A percentile compares a stretch with the other conserved stretches of the same genome.
Evolutionary conservation across 2,113 vertebrate species (phyloP).

Genomic region (Verasper variegatus): DNA sequence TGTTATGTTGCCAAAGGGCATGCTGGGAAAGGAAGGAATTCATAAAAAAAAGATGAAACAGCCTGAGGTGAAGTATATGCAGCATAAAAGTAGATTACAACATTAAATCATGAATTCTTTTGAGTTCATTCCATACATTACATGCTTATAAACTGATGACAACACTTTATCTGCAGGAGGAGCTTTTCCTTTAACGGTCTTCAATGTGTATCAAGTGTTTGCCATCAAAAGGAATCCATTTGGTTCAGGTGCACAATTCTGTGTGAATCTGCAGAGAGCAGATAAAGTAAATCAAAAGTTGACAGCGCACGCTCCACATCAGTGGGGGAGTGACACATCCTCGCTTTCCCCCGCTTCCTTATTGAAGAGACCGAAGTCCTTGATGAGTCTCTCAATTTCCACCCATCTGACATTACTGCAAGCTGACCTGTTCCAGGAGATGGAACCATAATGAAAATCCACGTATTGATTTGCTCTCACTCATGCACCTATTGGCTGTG

Average conservation of each 20-base stretch:
- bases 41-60: background rate
- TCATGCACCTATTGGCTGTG: slow-evolving; percentile 51
- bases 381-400: slow-evolving; percentile 73
- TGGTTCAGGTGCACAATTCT: slow-evolving; percentile 10
- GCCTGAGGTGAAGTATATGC: background rate
- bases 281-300: slow-evolving; percentile 40
- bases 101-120: slow-evolving; percentile 5
- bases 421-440: slow-evolving; percentile 54
- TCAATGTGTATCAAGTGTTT: slow-evolving; percentile 1
- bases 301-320: background rate
- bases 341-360: slow-evolving; percentile 23
- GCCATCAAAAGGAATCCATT: slow-evolving; percentile 12
- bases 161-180: background rate
- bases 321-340: slow-evolving; percentile 19
- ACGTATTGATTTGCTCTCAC: slow-evolving; percentile 72
- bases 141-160: background rate
- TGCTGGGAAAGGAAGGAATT: background rate
- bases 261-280: slow-evolving; percentile 14
- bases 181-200: background rate
- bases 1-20: background rate
- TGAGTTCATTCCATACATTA: background rate
- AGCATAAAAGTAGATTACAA: background rate
- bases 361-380: slow-evolving; percentile 51
- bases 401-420: slow-evolving; percentile 47
- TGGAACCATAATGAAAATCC: slow-evolving; percentile 71